Evolutionary conservation across 2,113 vertebrate species (phyloP).

Genomic region (Polypterus senegalus): DNA sequence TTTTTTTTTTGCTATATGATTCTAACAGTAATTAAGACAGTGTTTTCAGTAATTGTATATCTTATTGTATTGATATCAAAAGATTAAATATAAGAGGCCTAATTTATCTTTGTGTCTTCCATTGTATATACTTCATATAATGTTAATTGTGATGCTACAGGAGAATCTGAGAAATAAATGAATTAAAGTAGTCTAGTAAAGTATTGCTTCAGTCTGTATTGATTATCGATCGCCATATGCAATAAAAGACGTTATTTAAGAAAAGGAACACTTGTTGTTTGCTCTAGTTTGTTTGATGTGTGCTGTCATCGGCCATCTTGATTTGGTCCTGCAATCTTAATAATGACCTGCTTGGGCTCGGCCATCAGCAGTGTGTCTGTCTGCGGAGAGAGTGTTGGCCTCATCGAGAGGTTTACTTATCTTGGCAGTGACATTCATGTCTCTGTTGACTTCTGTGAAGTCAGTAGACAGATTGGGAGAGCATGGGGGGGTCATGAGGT

Average conservation of each 20-base stretch:
- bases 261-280: conserved; percentile 28
- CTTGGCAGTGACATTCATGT: too few species aligned
- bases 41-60: conserved; percentile 68
- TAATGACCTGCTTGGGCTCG: too few species aligned
- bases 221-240: conserved; percentile 95
- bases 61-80: conserved; percentile 67
- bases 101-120: conserved; percentile 82
- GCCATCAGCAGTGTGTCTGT: too few species aligned
- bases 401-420: too few species aligned
- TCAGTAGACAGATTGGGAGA: too few species aligned
- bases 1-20: conserved; percentile 78
- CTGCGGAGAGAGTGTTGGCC: too few species aligned
- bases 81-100: conserved; percentile 67
- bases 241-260: conserved; percentile 98
- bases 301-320: too few species aligned
- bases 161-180: conserved; percentile 48
- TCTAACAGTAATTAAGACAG: conserved; percentile 77
- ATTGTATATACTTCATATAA: conserved; percentile 81
- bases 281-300: too few species aligned
- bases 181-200: conserved; percentile 73
- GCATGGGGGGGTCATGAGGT: too few species aligned
- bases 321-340: too few species aligned
- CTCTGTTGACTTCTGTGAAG: too few species aligned
- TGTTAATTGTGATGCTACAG: conserved; percentile 72
- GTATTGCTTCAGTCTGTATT: conserved; percentile 86